phyloP scores from a whole-genome alignment of 2,113 vertebrate genomes.

The Etheostoma cragini region DNA sequence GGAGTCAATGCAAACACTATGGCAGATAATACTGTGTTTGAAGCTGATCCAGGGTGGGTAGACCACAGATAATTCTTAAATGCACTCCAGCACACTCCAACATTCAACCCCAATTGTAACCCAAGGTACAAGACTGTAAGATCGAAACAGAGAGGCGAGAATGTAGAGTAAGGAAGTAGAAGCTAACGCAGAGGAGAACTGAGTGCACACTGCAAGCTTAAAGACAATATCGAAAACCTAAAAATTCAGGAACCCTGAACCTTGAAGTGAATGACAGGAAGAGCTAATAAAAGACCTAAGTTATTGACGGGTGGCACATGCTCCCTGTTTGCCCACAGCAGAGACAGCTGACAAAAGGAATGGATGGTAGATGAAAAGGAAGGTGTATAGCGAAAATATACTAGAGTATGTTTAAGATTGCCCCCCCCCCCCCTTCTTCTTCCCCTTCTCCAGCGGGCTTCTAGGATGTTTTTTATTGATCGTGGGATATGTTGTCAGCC shows the following conservation, averaged over 20 bases:
- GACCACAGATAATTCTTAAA: constrained; percentile 67
- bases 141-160: constrained; percentile 40
- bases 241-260: constrained; percentile 10
- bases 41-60: constrained; percentile 48
- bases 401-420: constrained; percentile 35
- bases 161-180: constrained; percentile 4
- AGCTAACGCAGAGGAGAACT: constrained; percentile 49
- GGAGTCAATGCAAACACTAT: constrained; percentile 61
- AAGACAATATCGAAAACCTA: constrained; percentile 28
- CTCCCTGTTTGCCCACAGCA: constrained; percentile 23
- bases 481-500: constrained; percentile 70
- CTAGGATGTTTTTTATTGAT: constrained; percentile 81
- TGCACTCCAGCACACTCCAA: constrained; percentile 63
- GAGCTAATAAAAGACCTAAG: constrained; percentile 6
- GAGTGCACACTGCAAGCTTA: not conserved
- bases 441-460: constrained; percentile 47
- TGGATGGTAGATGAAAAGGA: not conserved
- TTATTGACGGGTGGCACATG: not conserved
- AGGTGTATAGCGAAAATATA: constrained; percentile 29
- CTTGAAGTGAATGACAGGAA: constrained; percentile 17
- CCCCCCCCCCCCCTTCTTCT: not conserved
- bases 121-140: constrained; percentile 25
- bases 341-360: constrained; percentile 18
- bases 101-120: constrained; percentile 48
- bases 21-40: constrained; percentile 64